Evolutionary conservation across 1,140 invertebrate genomes (phyloP).

Genomic region (Marisa cornuarietis): DNA sequence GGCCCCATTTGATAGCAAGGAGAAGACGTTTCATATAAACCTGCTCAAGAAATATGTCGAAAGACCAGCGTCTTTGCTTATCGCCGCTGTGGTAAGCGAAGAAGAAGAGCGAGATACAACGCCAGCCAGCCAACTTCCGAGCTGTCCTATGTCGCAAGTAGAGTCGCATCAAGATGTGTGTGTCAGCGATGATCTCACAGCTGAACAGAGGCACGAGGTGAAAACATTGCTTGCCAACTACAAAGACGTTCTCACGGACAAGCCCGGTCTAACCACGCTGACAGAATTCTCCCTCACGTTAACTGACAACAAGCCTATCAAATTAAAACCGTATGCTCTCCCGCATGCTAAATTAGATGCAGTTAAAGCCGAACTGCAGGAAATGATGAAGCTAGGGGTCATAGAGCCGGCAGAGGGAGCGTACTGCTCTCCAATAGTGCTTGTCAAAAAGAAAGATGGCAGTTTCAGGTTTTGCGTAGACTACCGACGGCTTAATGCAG

Average conservation of each 20-base stretch:
- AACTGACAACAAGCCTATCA: slow-evolving; percentile 23
- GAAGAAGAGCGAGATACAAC: background rate
- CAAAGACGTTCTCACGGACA: slow-evolving; percentile 18
- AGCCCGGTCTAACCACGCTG: slow-evolving; percentile 30
- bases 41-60: slow-evolving; percentile 6
- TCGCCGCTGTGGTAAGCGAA: background rate
- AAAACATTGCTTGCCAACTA: background rate
- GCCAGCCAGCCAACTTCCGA: background rate
- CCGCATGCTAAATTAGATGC: slow-evolving; percentile 59
- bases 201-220: background rate
- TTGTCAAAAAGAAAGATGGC: slow-evolving; percentile 66
- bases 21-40: slow-evolving; percentile 3
- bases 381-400: slow-evolving; percentile 56
- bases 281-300: slow-evolving; percentile 30
- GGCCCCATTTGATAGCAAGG: background rate
- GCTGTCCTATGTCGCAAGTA: background rate
- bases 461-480: slow-evolving; percentile 67
- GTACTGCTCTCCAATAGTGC: slow-evolving; percentile 69
- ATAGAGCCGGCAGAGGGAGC: slow-evolving; percentile 60
- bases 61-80: no score
- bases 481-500: slow-evolving; percentile 58
- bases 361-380: slow-evolving; percentile 60
- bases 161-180: background rate
- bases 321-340: slow-evolving; percentile 45
- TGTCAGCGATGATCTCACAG: background rate